Percentiles rank a stretch among this genome's conserved stretches.
These are phyloP conservation scores for Scaptodrosophila lebanonensis DNA, from an alignment of 1,140 invertebrate genomes.

Conservation along the genomic window DNA sequence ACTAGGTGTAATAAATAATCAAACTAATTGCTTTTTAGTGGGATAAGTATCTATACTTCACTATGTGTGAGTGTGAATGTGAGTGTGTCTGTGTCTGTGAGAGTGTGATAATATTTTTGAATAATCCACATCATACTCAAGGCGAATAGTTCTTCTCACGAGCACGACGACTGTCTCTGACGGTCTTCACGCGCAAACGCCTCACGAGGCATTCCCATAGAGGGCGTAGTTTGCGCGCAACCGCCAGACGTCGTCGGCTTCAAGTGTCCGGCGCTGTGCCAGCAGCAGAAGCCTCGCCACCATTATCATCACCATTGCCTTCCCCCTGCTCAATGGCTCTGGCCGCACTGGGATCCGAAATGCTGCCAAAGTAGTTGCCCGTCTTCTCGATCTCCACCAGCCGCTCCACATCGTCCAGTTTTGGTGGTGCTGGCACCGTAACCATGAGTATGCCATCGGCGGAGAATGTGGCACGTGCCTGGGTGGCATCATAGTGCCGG, in stretches of 20 bases:
- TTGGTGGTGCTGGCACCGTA: slow-evolving; percentile 68
- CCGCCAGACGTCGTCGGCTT: slow-evolving; percentile 67
- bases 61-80: slow-evolving; percentile 6
- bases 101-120: neutral
- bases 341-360: slow-evolving; percentile 49
- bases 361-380: slow-evolving; percentile 68
- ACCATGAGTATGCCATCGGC: slow-evolving; percentile 71
- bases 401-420: slow-evolving; percentile 71
- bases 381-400: slow-evolving; percentile 65
- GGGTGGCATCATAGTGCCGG: slow-evolving; percentile 67
- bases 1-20: slow-evolving; percentile 56
- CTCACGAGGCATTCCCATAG: slow-evolving; percentile 19
- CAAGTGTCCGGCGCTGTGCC: slow-evolving; percentile 58
- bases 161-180: slow-evolving; percentile 51
- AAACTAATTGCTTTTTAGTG: slow-evolving; percentile 14
- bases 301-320: slow-evolving; percentile 17
- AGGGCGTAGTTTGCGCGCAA: slow-evolving; percentile 33
- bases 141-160: slow-evolving; percentile 18
- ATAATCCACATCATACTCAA: neutral
- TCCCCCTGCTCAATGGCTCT: slow-evolving; percentile 57
- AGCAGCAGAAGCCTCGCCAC: slow-evolving; percentile 49
- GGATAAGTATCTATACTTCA: slow-evolving; percentile 33
- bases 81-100: slow-evolving; percentile 4
- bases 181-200: slow-evolving; percentile 44
- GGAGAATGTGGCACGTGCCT: slow-evolving; percentile 64